Conservation (phyloP, 2,113 vertebrate genomes). For the Argyrosomus japonicus region DNA sequence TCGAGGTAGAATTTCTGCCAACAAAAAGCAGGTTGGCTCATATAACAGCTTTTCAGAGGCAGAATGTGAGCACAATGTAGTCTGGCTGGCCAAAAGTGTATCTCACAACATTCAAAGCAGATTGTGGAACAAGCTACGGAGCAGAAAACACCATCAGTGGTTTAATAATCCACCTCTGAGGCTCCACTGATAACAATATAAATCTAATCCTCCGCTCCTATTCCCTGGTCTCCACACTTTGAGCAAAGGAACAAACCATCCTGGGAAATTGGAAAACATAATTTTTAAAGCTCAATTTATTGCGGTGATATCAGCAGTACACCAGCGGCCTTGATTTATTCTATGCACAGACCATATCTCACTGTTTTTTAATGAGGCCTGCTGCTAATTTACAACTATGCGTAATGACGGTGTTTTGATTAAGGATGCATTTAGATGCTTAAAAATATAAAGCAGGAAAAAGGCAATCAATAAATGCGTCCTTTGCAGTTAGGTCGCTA, state of each 20-base stretch:
- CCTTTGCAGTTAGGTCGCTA: neutral
- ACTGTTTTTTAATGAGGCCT: constrained; percentile 20
- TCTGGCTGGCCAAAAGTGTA: neutral
- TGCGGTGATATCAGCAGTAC: neutral
- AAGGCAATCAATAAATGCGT: constrained; percentile 13
- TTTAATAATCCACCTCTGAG: neutral
- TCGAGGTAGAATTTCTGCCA: neutral
- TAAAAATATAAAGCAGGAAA: neutral
- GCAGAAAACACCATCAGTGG: neutral
- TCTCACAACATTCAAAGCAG: neutral
- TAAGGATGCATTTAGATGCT: constrained; percentile 2
- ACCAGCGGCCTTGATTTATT: constrained; percentile 32
- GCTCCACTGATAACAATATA: neutral
- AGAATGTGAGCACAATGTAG: neutral
- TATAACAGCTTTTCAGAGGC: neutral
- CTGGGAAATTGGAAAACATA: neutral
- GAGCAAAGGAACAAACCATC: neutral
- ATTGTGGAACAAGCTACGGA: neutral
- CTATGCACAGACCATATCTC: neutral
- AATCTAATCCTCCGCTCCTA: neutral
- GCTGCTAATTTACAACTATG: constrained; percentile 21
- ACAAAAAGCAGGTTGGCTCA: neutral
- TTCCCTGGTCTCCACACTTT: neutral
- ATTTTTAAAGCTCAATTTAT: neutral
- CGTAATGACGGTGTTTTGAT: constrained; percentile 9